Conservation (phyloP, 2,888 invertebrate species). For the Poecilobothrus nobilitatus region DNA sequence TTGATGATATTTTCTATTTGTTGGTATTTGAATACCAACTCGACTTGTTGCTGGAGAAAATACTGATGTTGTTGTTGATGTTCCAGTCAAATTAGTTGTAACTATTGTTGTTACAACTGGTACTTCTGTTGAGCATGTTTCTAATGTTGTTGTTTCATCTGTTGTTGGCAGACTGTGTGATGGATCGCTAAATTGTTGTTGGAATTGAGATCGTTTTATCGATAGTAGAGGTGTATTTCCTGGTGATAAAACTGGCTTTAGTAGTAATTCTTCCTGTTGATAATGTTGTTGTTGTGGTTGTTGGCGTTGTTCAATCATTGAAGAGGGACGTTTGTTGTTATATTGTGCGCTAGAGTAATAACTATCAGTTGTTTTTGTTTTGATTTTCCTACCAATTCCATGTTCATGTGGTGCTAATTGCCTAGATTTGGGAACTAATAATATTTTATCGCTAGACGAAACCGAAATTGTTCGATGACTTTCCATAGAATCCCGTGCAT, state of each 20-base stretch:
- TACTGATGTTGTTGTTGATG: conserved; percentile 21
- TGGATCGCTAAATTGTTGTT: conserved; percentile 40
- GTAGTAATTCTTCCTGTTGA: conserved; percentile 23
- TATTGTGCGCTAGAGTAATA: conserved; percentile 21
- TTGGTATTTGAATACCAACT: conserved; percentile 18
- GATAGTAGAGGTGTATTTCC: conserved; percentile 28
- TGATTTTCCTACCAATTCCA: neutral
- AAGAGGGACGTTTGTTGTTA: conserved; percentile 25
- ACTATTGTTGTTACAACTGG: conserved; percentile 2
- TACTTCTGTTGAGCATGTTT: conserved; percentile 35
- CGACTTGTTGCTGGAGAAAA: conserved; percentile 11
- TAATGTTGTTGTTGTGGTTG: conserved; percentile 31
- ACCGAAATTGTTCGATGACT: conserved; percentile 39
- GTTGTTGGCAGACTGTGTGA: conserved; percentile 36
- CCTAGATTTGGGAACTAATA: conserved; percentile 15
- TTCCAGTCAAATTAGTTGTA: neutral
- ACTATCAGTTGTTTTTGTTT: conserved; percentile 7
- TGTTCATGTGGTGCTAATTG: conserved; percentile 18
- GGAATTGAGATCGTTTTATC: conserved; percentile 33
- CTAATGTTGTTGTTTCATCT: conserved; percentile 30
- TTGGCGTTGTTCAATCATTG: conserved; percentile 23
- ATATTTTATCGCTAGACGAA: conserved; percentile 31
- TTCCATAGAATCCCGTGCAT: conserved; percentile 34
- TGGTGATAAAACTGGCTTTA: conserved; percentile 13
- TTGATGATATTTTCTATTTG: neutral